Percentiles rank a stretch among this genome's conserved stretches.
phyloP scores from a whole-genome alignment of 2,113 vertebrate species.

The Bos indicus region DNA sequence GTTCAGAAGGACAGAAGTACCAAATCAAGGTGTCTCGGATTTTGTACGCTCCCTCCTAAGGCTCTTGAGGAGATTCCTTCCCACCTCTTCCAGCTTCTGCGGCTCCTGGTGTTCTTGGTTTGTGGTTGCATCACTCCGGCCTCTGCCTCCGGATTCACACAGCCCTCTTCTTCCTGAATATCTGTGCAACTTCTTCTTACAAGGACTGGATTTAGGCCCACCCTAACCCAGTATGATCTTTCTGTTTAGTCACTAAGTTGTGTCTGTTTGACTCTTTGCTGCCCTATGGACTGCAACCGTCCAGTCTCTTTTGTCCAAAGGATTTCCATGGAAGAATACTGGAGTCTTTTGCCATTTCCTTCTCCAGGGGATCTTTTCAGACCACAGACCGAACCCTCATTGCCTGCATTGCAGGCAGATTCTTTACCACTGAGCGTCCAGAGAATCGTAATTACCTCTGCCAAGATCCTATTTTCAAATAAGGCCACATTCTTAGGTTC shows the following conservation, averaged over 20 bases:
- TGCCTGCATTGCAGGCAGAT: neutral
- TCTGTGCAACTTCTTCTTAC: neutral
- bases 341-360: neutral
- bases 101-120: neutral
- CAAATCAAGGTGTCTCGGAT: neutral
- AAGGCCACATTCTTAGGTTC: neutral
- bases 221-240: neutral
- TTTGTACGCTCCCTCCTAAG: neutral
- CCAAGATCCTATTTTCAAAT: neutral
- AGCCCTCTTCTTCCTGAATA: neutral
- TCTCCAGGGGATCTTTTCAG: neutral
- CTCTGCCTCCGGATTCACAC: neutral
- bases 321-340: neutral
- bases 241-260: neutral
- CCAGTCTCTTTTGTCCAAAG: neutral
- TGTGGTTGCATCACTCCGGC: neutral
- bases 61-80: neutral
- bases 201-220: neutral
- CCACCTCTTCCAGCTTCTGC: neutral
- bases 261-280: neutral
- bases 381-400: fast-evolving
- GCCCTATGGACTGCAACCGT: neutral
- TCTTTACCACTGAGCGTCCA: neutral
- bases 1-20: neutral
- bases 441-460: neutral